Evolutionary conservation across 2,113 vertebrate species (phyloP), one percentile per base, ranked within the genome.

Genomic region (Pampusana beccarii): DNA sequence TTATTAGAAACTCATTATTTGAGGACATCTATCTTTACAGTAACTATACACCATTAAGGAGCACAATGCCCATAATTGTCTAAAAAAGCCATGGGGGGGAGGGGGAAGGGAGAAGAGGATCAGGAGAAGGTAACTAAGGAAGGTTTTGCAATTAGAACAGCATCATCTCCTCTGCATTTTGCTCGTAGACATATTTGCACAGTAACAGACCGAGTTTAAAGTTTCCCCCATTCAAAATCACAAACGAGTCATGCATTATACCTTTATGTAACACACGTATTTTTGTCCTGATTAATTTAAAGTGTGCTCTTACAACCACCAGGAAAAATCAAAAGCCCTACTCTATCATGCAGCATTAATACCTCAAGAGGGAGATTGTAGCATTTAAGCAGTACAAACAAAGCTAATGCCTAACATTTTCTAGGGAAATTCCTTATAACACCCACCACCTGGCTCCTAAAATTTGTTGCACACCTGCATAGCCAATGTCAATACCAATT

Each of bases 1-100:
- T 96, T 92, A 94, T 95, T 92, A 93, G 95, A 96, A 95, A 92
- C 89, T 95, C 93, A 95, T 94, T 96, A 97, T 93, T 92, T 84
- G 83, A 95, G 81, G 92, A 80, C 82, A 91, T 86, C 95, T 94
- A 97, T 97, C 95, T 94, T 95, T 94, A 95, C 83, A 92, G 91
- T 93, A 96, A 88, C 72, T 86, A 70, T 26, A 66, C 77, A 80
- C 82, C 72, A 81, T 92, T 90, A 91, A 96, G 72, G 81, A 96
- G 94, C 75, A 95, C 92, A 93, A 95, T 96, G 69, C 69, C 62
- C 73, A 64, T 94, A 95, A 95, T 90, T 95, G 92, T 96, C 87
- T 92, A 84, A 94, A 92, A 94, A 93, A 73, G 72, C 71, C 29
- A 16, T 61, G 54, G 81, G 48, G 31, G 58, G 73, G 71, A 36